Evolutionary conservation across 2,888 invertebrate species (phyloP).

Genomic region (Hylaea fasciaria): DNA sequence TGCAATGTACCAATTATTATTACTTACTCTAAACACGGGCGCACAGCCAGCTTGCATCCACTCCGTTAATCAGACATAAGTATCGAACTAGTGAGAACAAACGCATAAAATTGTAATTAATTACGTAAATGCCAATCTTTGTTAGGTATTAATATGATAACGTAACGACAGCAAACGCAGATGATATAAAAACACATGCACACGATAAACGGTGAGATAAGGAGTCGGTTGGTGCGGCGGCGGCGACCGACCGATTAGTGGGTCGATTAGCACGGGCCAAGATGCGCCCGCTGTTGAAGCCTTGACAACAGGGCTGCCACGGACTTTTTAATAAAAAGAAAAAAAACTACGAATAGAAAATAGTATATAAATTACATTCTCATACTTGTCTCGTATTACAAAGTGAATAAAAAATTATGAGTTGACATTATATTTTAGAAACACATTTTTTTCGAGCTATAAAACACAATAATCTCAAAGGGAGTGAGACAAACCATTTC

Average conservation of each 20-base stretch:
- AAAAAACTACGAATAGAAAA: too few species aligned
- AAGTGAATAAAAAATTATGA: neutral
- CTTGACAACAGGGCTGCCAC: slow-evolving; percentile 62
- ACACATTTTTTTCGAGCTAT: too few species aligned
- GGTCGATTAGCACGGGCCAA: slow-evolving; percentile 77
- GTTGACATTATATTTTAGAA: too few species aligned
- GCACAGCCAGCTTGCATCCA: neutral
- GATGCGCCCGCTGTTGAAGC: slow-evolving; percentile 65
- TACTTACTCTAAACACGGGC: too few species aligned
- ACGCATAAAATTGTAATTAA: neutral
- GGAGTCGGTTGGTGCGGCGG: slow-evolving; percentile 35
- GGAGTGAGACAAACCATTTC: neutral
- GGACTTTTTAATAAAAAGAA: neutral
- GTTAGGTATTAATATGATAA: neutral
- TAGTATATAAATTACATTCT: too few species aligned
- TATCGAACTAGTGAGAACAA: too few species aligned
- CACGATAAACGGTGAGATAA: slow-evolving; percentile 27
- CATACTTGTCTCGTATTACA: neutral
- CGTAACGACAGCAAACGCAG: slow-evolving; percentile 4
- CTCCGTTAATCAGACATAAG: neutral
- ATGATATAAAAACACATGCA: slow-evolving; percentile 6
- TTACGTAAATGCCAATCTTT: neutral
- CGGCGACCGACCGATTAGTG: slow-evolving; percentile 61
- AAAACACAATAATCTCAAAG: neutral
- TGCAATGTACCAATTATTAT: neutral